A percentile compares a stretch with the other conserved stretches of the same genome.
Evolutionary conservation across 2,797 vertebrate species (phyloP).

Genomic region (Melanotaenia parkinsoni): DNA sequence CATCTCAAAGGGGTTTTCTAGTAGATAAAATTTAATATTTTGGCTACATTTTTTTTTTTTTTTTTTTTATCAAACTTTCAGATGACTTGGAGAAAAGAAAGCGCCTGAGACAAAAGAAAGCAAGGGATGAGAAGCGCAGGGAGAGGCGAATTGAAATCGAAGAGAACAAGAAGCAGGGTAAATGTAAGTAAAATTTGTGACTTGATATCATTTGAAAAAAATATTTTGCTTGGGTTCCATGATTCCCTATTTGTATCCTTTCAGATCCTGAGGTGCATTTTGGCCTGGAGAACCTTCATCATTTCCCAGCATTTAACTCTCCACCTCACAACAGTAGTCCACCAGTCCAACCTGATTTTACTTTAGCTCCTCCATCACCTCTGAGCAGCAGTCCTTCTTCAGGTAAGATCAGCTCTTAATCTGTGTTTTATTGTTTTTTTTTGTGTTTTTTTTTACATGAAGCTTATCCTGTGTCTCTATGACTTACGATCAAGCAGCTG

Average conservation of each 20-base stretch:
- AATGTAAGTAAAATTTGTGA: conserved; percentile 85
- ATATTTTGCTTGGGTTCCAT: not conserved
- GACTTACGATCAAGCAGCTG: not conserved
- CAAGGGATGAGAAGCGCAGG: conserved; percentile 92
- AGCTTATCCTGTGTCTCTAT: not conserved
- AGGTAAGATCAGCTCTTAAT: conserved; percentile 62
- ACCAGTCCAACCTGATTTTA: conserved; percentile 72
- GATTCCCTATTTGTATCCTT: not conserved
- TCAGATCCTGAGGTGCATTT: conserved; percentile 96
- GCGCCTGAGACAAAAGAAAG: conserved; percentile 95
- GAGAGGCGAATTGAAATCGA: conserved; percentile 97
- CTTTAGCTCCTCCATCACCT: conserved; percentile 76
- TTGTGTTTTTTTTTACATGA: not conserved
- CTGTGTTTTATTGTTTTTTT: not conserved
- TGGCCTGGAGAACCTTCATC: conserved; percentile 95
- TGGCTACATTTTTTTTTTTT: no score
- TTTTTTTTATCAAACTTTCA: conserved; percentile 50
- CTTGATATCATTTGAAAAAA: not conserved
- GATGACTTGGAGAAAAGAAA: conserved; percentile 96
- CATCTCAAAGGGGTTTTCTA: no score
- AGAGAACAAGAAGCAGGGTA: conserved; percentile 97
- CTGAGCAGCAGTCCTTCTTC: conserved; percentile 88
- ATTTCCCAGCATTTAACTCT: conserved; percentile 95
- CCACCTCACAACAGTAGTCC: conserved; percentile 69
- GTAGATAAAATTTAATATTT: no score